Base-by-base conservation (phyloP, 2,888 invertebrate species). In the Zaprionus bogoriensis region DNA sequence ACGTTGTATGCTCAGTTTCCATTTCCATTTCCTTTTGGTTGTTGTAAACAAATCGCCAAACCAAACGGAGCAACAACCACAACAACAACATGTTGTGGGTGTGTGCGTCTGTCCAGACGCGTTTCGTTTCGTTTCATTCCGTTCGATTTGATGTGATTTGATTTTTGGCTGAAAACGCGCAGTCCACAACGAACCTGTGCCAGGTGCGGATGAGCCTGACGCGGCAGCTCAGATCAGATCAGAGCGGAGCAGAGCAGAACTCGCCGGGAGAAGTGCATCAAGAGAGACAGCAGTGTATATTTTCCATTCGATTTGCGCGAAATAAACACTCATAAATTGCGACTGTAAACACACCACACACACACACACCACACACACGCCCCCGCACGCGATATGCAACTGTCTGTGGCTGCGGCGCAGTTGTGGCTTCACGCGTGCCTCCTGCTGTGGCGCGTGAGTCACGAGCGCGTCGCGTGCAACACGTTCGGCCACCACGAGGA, bases 21-120 rank as follows among this genome's bases (percentile, higher is more conserved):
- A n/a, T n/a, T n/a, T n/a, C 17, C 39, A 22, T 9, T 44, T 23
- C 28, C 4, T 22, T 57, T 54, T 59, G 54, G 48, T 70, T 79
- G 64, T 65, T 74, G 62, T 83, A 78, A 80, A 78, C 83, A 78
- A 78, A 74, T 59, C 41, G 60, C 59, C 25, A 50, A 47, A 38
- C 32, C 17, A 36, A 36, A 30, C 4, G 30, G 1, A 42, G 28
- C 39, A 46, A 22, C 38, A 51, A 42, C 22, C 48, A 23, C 19
- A 28, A 19, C 19, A 39, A 23, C 41, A 25, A 30, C 30, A 38
- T 25, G 14, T 28, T 32, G 58, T 55, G 55, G 64, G 48, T 62
- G 54, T 28, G 50, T 50, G 30, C 17, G 17, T 19, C 25, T 19
- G 36, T 5, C 32, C 10, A 17, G 28, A 45, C 46, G 44, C 28